A percentile compares a stretch with the other conserved stretches of the same genome.
These are phyloP conservation scores for Calameuta pallipes DNA, from an alignment of 2,888 invertebrate genomes.

Conservation along the genomic window DNA sequence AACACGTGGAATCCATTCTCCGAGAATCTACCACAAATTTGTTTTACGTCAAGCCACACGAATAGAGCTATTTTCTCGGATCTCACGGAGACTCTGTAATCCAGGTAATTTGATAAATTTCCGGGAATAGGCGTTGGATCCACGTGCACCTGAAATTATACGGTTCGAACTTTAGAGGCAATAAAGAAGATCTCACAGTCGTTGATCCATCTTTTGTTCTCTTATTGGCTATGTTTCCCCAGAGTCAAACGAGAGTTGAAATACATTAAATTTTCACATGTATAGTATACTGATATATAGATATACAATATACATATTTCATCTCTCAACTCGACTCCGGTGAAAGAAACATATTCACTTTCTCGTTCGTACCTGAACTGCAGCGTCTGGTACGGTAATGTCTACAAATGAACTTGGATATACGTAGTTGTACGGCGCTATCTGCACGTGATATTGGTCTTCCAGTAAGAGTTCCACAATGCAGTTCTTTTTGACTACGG, in stretches of 20 bases:
- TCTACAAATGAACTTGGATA: conserved; percentile 74
- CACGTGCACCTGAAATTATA: conserved; percentile 44
- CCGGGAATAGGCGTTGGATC: conserved; percentile 31
- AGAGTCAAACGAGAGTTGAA: no score
- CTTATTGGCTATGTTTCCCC: no score
- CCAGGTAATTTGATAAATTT: conserved; percentile 37
- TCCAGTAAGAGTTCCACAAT: conserved; percentile 68
- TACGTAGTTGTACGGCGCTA: conserved; percentile 75
- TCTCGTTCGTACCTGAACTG: not conserved
- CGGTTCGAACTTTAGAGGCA: no score
- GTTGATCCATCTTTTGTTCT: no score
- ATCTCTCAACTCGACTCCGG: not conserved
- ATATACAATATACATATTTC: not conserved
- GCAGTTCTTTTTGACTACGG: conserved; percentile 59
- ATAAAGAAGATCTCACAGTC: no score
- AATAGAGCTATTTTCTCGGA: conserved; percentile 74
- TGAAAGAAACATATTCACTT: no score
- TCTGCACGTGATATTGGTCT: conserved; percentile 60
- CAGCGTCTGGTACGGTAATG: conserved; percentile 62
- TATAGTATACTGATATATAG: no score
- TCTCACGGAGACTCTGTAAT: conserved; percentile 60
- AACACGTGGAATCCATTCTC: conserved; percentile 79
- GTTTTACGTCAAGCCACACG: conserved; percentile 75
- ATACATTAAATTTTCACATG: no score
- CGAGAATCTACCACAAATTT: conserved; percentile 74